phyloP scores from a whole-genome alignment of 2,888 invertebrate species.

The Metallyticus violacea region DNA sequence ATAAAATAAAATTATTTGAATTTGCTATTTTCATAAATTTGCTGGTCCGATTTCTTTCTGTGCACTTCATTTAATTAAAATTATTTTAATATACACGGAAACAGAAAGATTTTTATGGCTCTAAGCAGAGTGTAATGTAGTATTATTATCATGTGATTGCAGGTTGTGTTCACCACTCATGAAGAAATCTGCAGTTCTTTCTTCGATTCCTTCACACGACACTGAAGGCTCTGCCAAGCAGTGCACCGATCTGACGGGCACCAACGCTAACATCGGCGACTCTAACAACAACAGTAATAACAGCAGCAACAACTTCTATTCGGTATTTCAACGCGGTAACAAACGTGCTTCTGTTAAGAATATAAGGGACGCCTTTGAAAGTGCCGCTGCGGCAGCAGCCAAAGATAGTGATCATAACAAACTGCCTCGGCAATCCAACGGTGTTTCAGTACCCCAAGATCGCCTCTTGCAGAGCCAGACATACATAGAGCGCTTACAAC shows the following conservation, averaged over 20 bases:
- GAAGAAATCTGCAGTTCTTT: not conserved
- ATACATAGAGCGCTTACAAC: constrained; percentile 27
- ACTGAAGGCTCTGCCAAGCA: not conserved
- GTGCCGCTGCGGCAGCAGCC: not conserved
- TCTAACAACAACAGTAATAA: too few species aligned
- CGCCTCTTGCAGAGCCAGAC: constrained; percentile 19
- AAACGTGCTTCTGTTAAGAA: not conserved
- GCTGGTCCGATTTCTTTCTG: too few species aligned
- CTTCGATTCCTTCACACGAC: not conserved
- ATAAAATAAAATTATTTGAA: too few species aligned
- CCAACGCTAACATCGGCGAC: not conserved
- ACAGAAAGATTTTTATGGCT: too few species aligned
- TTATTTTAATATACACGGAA: too few species aligned
- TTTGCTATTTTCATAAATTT: too few species aligned
- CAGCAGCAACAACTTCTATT: not conserved
- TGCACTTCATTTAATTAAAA: too few species aligned
- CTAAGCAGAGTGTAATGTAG: too few species aligned
- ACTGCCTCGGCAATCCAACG: not conserved
- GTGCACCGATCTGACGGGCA: not conserved
- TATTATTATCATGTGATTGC: too few species aligned
- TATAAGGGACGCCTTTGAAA: constrained; percentile 6
- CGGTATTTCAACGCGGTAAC: not conserved
- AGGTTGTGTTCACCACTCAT: not conserved
- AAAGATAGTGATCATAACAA: not conserved
- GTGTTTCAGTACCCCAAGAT: not conserved